Base-by-base conservation (phyloP, 64 coral and sea anemone genomes). In the Montipora cactus region DNA sequence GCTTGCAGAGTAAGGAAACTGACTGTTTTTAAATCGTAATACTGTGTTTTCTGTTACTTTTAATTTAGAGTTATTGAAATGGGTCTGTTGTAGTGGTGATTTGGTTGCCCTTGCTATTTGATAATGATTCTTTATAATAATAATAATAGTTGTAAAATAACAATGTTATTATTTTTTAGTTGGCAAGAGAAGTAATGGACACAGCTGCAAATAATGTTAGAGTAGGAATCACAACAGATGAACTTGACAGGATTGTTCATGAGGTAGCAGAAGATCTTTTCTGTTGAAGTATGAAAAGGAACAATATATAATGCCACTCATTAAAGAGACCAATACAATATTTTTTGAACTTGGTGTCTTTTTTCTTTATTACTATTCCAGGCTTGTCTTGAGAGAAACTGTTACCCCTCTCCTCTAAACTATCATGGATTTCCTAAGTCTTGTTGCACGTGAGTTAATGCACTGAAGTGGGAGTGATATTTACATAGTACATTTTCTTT, bases 371-470 rank as follows among this genome's bases (percentile, higher is more conserved):
- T 57, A 48, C 45, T 10, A 46, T 82, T 94, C 49, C 49, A 98
- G 97, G 94, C 95, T 79, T 95, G 94, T 91, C 81, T 98, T 58
- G 83, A 98, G 62, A 95, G 94, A 78, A 90, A 98, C 22, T 98
- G 97, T 89, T 98, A 98, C 19, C 97, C 97, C 74, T 98, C 97
- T 44, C 97, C 97, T n/a, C 74, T 98, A 19, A 98, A 98, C 46
- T 98, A 98, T 53, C 94, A 98, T 84, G 94, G 94, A 75, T 98
- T 98, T 89, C 94, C 97, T 16, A 98, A 95, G 72, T 98, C 97
- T 19, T 98, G 97, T 83, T 98, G 97, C 91, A 98, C 97, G 97
- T 98, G 82, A 94, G 97, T 95, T 37, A 37, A 37, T 37, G 37
- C 37, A 37, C 37, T 37, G 37, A 37, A 37, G 1, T 37, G 37